Conservation (phyloP, 2,888 invertebrate genomes). For the Geophilus truncorum region DNA sequence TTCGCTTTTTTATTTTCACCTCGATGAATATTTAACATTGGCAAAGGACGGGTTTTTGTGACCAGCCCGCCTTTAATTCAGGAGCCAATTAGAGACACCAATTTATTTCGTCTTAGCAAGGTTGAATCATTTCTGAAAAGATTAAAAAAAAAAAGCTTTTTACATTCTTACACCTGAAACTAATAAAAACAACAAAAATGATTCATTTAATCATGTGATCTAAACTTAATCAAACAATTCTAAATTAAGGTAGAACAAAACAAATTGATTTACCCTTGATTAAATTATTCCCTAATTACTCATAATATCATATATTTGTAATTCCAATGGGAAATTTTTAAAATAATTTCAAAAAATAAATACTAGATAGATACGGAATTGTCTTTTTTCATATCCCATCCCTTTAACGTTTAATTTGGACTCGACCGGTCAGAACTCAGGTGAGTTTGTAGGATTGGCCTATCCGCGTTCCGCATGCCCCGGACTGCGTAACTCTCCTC, state of each 20-base stretch:
- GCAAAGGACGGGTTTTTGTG: background rate
- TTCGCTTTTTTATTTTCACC: background rate
- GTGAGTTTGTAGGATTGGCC: conserved; percentile 15
- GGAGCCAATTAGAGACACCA: background rate
- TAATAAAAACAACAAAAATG: background rate
- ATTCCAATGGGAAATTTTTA: background rate
- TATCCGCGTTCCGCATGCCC: conserved; percentile 3
- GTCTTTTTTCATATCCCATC: background rate
- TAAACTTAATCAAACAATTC: background rate
- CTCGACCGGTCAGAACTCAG: conserved; percentile 11
- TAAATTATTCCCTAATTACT: no score
- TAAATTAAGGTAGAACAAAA: background rate
- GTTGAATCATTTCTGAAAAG: background rate
- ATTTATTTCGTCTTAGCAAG: conserved; percentile 2
- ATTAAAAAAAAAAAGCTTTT: background rate
- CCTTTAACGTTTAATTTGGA: background rate
- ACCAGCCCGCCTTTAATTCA: background rate
- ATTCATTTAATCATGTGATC: background rate
- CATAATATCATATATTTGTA: no score
- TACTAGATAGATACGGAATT: no score
- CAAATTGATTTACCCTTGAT: background rate
- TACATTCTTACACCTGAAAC: background rate
- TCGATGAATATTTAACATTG: background rate
- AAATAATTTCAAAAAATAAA: background rate
- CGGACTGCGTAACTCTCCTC: background rate